Evolutionary conservation across 2,888 invertebrate species (phyloP), one percentile per base, ranked within the genome.

Genomic region (Clistopyga incitator): DNA sequence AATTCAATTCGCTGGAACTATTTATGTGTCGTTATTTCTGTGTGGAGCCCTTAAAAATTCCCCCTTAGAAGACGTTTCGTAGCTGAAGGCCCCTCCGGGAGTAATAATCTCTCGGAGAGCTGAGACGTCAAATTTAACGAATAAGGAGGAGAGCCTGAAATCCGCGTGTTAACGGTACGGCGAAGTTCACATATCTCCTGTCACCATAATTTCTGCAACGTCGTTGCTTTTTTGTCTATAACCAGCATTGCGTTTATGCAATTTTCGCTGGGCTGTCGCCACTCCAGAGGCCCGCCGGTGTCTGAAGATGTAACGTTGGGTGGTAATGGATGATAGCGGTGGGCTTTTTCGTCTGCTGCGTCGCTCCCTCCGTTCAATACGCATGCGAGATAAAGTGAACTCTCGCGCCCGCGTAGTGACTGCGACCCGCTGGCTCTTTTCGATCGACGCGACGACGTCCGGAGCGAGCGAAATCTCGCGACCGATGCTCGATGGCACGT

Each of bases 371-470:
- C 87, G 92, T 91, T 92, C 92, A 90, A 91, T 90, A 92, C 92
- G 92, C 92, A 92, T 92, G 92, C 92, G 92, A 88, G 86, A 88
- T 89, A 85, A 89, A 88, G 89, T 61, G 65, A 64, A 77, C 56
- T 59, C 38, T 78, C 18, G 86, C 87, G 87, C 87, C 76, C 85
- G 81, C 87, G 87, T 81, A 84, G 78, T 76, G 15, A 59, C 13
- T 13, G 86, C 86, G 76, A 79, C 78, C 82, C 81, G 81, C 84
- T 81, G 87, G 88, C 90, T 89, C 92, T 91, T 92, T 92, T 92
- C 92, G 92, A 92, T 93, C 93, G 92, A 92, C 92, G 90, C 89
- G 90, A 88, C 89, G 89, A 87, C 88, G 88, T 84, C 86, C 74
- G 59, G 75, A 56, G 88, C 86, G 88, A 88, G 89, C 87, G 87